Percentiles rank a stretch among this genome's conserved stretches.
Conservation (phyloP, 2,888 invertebrate species). For the Phengaris arion region DNA sequence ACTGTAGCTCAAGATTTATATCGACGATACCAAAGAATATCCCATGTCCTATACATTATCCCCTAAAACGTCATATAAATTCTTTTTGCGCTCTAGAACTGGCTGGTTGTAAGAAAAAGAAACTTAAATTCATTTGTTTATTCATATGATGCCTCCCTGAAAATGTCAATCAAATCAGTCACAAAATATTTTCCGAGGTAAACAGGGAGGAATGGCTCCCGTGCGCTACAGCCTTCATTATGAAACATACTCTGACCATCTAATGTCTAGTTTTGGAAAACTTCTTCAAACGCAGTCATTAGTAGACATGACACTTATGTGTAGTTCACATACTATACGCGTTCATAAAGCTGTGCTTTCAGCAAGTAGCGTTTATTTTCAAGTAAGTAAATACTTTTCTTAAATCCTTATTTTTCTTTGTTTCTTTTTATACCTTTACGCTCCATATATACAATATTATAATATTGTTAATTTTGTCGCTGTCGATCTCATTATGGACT, state of each 20-base stretch:
- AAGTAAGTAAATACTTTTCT: conserved; percentile 67
- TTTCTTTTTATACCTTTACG: background rate
- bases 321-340: conserved; percentile 85
- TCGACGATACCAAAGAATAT: no score
- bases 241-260: conserved; percentile 84
- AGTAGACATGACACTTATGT: conserved; percentile 87
- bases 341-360: conserved; percentile 87
- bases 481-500: no score
- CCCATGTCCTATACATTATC: no score
- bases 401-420: background rate
- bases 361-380: conserved; percentile 85
- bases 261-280: conserved; percentile 84
- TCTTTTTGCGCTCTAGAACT: background rate
- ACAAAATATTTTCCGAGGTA: background rate
- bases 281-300: conserved; percentile 85
- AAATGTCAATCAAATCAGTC: conserved; percentile 11
- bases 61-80: background rate
- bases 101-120: background rate
- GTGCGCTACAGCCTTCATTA: conserved; percentile 83
- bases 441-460: no score
- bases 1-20: no score
- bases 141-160: background rate
- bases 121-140: conserved; percentile 21
- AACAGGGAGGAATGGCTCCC: conserved; percentile 60
- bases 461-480: no score